Evolutionary conservation across 2,797 vertebrate species (phyloP).

Genomic region (Gymnodraco acuticeps): DNA sequence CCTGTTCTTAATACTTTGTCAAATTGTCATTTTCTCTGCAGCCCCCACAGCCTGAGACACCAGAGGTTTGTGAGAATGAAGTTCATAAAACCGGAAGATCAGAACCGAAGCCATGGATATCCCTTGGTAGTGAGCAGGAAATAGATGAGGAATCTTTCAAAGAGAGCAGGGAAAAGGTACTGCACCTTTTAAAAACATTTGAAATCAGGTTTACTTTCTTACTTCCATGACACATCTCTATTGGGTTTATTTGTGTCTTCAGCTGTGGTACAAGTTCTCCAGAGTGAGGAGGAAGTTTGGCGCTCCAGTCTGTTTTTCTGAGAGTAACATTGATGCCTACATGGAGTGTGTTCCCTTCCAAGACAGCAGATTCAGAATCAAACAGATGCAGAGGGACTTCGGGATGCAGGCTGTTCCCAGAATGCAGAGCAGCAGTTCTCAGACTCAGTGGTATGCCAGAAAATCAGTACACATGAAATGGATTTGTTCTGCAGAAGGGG

Average conservation of each 20-base stretch:
- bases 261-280: constrained; percentile 88
- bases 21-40: constrained; percentile 56
- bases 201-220: neutral
- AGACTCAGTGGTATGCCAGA: constrained; percentile 89
- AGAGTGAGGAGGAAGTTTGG: constrained; percentile 83
- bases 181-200: constrained; percentile 6
- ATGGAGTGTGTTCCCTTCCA: constrained; percentile 85
- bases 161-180: constrained; percentile 84
- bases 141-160: constrained; percentile 89
- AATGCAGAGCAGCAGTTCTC: constrained; percentile 81
- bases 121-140: constrained; percentile 92
- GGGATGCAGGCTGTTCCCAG: constrained; percentile 82
- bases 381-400: constrained; percentile 84
- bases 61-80: constrained; percentile 73
- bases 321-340: constrained; percentile 80
- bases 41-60: constrained; percentile 76
- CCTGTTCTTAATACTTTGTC: neutral
- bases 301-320: constrained; percentile 80
- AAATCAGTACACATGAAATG: constrained; percentile 32
- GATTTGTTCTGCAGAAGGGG: constrained; percentile 4
- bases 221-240: neutral
- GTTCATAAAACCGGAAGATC: constrained; percentile 62
- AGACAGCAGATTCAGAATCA: constrained; percentile 89
- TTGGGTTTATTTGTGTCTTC: constrained; percentile 53
- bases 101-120: constrained; percentile 87